phyloP scores from a whole-genome alignment of 2,888 invertebrate genomes.

The Pandemis cinnamomeana region DNA sequence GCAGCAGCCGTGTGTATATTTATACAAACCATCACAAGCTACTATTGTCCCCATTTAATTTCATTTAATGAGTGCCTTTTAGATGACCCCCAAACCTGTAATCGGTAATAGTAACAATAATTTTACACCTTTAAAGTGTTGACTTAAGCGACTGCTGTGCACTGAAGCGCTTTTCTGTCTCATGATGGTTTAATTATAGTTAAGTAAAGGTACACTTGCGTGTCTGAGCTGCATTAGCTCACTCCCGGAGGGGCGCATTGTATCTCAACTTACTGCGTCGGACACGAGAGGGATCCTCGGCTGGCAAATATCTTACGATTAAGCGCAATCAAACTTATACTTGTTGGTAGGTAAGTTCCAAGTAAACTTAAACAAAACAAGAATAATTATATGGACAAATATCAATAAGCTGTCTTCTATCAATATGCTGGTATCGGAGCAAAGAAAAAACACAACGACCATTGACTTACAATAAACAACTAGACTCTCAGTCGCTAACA shows the following conservation, averaged over 20 bases:
- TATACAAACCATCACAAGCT: too few relatives aligned
- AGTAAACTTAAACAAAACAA: background rate
- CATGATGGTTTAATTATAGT: slow-evolving; percentile 21
- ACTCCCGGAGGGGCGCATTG: slow-evolving; percentile 21
- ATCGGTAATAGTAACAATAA: background rate
- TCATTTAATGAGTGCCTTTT: too few relatives aligned
- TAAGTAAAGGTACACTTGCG: slow-evolving; percentile 25
- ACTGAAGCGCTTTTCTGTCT: background rate
- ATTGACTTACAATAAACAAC: too few relatives aligned
- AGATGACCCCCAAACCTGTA: background rate
- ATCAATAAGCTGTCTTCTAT: too few relatives aligned
- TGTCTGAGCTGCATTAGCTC: slow-evolving; percentile 16
- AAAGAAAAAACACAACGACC: too few relatives aligned
- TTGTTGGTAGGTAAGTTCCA: slow-evolving; percentile 1
- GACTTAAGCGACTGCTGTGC: background rate
- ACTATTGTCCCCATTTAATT: background rate
- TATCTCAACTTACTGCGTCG: background rate
- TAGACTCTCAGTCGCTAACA: too few relatives aligned
- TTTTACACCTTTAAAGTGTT: background rate
- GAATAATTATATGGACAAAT: too few relatives aligned
- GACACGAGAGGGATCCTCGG: background rate
- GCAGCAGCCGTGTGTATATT: too few relatives aligned
- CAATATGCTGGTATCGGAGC: background rate
- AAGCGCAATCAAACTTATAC: slow-evolving; percentile 18
- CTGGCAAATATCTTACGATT: slow-evolving; percentile 19